Percentiles rank a stretch among this genome's conserved stretches.
phyloP scores from a whole-genome alignment of 2,797 vertebrate genomes.

The Spondyliosoma cantharus region DNA sequence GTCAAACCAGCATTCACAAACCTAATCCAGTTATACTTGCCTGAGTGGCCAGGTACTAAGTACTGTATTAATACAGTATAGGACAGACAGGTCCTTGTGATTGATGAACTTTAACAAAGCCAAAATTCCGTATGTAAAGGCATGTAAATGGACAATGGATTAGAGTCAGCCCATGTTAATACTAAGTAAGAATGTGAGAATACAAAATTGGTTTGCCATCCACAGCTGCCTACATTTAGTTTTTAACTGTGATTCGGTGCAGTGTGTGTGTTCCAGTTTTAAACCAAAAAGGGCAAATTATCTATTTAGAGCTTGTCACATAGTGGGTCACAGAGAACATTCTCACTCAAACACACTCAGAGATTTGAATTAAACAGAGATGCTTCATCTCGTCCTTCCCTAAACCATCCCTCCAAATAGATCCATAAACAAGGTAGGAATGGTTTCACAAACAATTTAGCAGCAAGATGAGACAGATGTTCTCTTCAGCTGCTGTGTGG shows the following conservation, averaged over 20 bases:
- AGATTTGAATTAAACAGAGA: slow-evolving; percentile 53
- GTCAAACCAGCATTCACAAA: slow-evolving; percentile 26
- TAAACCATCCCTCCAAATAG: slow-evolving; percentile 26
- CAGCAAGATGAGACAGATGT: slow-evolving; percentile 61
- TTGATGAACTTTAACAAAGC: slow-evolving; percentile 47
- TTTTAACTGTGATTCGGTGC: slow-evolving; percentile 14
- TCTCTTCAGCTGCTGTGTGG: slow-evolving; percentile 45
- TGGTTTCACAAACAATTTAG: slow-evolving; percentile 50
- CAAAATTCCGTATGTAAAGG: slow-evolving; percentile 13
- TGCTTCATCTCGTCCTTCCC: slow-evolving; percentile 28
- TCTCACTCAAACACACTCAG: slow-evolving; percentile 40
- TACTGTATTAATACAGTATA: slow-evolving; percentile 21
- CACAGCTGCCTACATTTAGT: slow-evolving; percentile 12
- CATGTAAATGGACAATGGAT: slow-evolving; percentile 38
- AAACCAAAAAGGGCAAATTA: slow-evolving; percentile 49
- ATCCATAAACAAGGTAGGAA: slow-evolving; percentile 44
- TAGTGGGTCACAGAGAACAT: slow-evolving; percentile 29
- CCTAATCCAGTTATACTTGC: slow-evolving; percentile 34
- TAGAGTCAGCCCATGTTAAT: slow-evolving; percentile 39
- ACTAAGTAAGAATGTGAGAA: slow-evolving; percentile 31
- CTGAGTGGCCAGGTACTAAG: slow-evolving; percentile 28
- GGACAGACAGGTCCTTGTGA: slow-evolving; percentile 21
- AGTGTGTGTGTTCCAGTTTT: slow-evolving; percentile 27
- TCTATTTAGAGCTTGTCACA: slow-evolving; percentile 50
- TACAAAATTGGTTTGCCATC: slow-evolving; percentile 29